A percentile compares a stretch with the other conserved stretches of the same genome.
phyloP scores from a whole-genome alignment of 2,113 vertebrate species.

The Anser brachyrhynchus region DNA sequence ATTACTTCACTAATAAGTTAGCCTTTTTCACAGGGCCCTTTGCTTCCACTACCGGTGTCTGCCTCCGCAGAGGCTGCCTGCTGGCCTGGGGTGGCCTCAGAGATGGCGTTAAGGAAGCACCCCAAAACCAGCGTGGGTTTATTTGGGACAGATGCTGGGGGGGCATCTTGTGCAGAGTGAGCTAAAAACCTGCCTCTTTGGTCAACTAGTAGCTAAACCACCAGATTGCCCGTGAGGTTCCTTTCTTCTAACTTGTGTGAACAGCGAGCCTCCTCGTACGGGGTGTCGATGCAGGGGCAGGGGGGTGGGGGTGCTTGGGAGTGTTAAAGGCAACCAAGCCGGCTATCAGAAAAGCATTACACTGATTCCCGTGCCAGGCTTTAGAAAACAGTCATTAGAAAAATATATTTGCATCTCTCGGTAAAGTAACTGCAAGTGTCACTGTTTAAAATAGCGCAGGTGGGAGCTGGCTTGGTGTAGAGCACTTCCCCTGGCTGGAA shows the following conservation, averaged over 20 bases:
- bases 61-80: background rate
- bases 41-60: background rate
- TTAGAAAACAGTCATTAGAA: background rate
- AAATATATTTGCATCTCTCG: background rate
- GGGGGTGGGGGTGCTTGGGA: background rate
- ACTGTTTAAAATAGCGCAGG: fast-evolving
- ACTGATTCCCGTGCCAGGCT: background rate
- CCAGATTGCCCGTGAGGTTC: background rate
- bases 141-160: background rate
- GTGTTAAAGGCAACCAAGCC: background rate
- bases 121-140: background rate
- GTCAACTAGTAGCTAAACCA: background rate
- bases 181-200: background rate
- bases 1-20: constrained; percentile 40
- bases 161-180: background rate
- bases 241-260: background rate
- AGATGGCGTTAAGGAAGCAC: background rate
- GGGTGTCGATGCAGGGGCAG: background rate
- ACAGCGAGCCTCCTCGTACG: background rate
- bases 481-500: background rate
- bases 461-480: fast-evolving
- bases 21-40: background rate
- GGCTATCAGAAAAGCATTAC: background rate
- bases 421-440: background rate
- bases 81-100: background rate